A percentile compares a stretch with the other conserved stretches of the same genome.
Evolutionary conservation across 2,888 invertebrate genomes (phyloP).

Genomic region (Empis livida): DNA sequence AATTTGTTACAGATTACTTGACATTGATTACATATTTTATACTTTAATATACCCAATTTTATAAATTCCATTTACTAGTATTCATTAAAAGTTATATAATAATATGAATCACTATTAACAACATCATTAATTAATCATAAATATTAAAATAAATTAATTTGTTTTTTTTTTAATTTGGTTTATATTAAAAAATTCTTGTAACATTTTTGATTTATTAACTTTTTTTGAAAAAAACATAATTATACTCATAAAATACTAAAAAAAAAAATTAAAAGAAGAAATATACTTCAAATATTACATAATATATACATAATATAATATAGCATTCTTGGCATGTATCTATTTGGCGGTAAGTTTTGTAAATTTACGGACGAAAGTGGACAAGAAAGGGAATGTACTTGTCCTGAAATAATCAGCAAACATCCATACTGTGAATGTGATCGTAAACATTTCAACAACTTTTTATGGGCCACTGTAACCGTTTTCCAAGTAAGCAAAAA

Average conservation of each 20-base stretch:
- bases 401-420: conserved; percentile 80
- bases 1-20: too few species aligned
- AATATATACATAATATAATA: conserved; percentile 18
- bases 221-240: conserved; percentile 8
- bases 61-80: too few species aligned
- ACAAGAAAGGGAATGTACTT: conserved; percentile 79
- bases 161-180: too few species aligned
- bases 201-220: neutral
- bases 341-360: conserved; percentile 99
- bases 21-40: too few species aligned
- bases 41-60: too few species aligned
- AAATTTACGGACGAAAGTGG: conserved; percentile 81
- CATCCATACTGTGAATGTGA: conserved; percentile 89
- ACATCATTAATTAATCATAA: too few species aligned
- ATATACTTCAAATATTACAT: conserved; percentile 12
- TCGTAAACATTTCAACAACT: conserved; percentile 97
- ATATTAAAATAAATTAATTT: too few species aligned
- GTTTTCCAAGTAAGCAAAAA: conserved; percentile 80
- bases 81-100: too few species aligned
- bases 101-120: too few species aligned
- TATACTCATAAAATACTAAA: conserved; percentile 7
- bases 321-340: conserved; percentile 99
- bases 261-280: conserved; percentile 9
- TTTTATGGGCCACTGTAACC: conserved; percentile 94
- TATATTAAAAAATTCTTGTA: too few species aligned